Base-by-base conservation (phyloP, 1,140 invertebrate species). In the Nixonia krombeini region DNA sequence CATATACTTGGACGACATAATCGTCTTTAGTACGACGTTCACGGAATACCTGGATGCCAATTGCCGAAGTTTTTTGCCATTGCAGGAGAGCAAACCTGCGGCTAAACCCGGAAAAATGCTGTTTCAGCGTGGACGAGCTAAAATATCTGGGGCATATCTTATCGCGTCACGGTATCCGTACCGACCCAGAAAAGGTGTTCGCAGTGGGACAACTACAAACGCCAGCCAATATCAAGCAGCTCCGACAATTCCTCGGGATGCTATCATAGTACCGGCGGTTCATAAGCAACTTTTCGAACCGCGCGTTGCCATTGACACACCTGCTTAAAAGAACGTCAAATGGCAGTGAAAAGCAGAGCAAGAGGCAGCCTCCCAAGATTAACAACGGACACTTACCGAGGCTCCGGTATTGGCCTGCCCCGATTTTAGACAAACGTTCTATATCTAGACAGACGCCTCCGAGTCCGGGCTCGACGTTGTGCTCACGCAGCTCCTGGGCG, bases 1-100 rank as follows among this genome's bases (percentile, higher is more conserved):
- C n/a, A 75, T 74, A 0, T 86, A 86, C 47, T 51, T 86, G 0
- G 83, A 86, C 40, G 84, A 86, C 40, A 72, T 86, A 4, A 75
- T 87, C 10, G 41, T 86, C 0, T 31, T 80, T 0, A 76, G 74
- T 15, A 44, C 51, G 9, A 63, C 65, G 1, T 83, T 85, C 35
- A 72, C 80, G 0, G 57, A 76, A n/a, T 83, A 86, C 52, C 8
- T 21, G 21, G 6, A 21, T 21, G 21, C 6, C 6, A 21, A 21
- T 3, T 49, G 1, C 9, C 6, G 10, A 33, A 16, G 45, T 47
- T 1, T 47, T 47, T 21, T 9, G 21, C 2, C 16, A 13, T 17
- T 47, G 5, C 28, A 29, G 8, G n/a, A 18, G 13, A 29, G 16
- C 8, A 2, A 12, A 8, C 45, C n/a, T 47, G 7, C n/a, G 8